phyloP scores from a whole-genome alignment of 2,797 vertebrate genomes.

The Neosalanx taihuensis region DNA sequence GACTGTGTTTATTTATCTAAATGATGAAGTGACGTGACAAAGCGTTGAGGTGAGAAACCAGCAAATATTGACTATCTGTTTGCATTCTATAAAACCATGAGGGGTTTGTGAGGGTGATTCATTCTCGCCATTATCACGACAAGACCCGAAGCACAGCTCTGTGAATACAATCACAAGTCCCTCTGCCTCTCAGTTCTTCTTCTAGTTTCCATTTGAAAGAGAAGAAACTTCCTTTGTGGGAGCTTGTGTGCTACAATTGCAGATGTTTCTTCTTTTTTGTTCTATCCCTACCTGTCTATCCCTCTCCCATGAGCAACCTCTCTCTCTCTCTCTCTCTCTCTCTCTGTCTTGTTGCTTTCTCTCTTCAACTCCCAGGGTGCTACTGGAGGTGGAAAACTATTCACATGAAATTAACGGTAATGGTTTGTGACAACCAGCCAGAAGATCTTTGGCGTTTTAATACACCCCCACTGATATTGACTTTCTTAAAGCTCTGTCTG shows the following conservation, averaged over 20 bases:
- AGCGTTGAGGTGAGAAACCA: conserved; percentile 48
- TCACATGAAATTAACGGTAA: conserved; percentile 30
- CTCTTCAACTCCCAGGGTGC: conserved; percentile 48
- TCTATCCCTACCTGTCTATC: conserved; percentile 12
- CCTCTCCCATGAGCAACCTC: conserved; percentile 19
- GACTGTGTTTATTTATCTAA: conserved; percentile 21
- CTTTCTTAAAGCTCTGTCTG: conserved; percentile 35
- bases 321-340: conserved; percentile 23
- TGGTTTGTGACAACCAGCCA: conserved; percentile 46
- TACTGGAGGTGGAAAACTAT: conserved; percentile 36
- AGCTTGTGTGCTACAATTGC: conserved; percentile 64
- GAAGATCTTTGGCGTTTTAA: conserved; percentile 46
- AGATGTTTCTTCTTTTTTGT: conserved; percentile 58
- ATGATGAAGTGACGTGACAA: conserved; percentile 24
- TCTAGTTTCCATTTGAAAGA: conserved; percentile 70
- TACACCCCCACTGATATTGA: conserved; percentile 35
- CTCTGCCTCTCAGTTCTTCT: conserved; percentile 52
- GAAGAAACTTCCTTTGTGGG: conserved; percentile 64
- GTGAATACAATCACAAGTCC: conserved; percentile 68
- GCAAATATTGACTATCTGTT: conserved; percentile 46
- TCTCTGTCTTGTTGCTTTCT: conserved; percentile 31
- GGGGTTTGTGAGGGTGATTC: conserved; percentile 53
- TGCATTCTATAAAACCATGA: conserved; percentile 48
- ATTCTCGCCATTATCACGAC: conserved; percentile 53
- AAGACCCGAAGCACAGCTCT: conserved; percentile 61